Base-by-base conservation (phyloP, 2,888 invertebrate species). In the Watsonalla binaria region DNA sequence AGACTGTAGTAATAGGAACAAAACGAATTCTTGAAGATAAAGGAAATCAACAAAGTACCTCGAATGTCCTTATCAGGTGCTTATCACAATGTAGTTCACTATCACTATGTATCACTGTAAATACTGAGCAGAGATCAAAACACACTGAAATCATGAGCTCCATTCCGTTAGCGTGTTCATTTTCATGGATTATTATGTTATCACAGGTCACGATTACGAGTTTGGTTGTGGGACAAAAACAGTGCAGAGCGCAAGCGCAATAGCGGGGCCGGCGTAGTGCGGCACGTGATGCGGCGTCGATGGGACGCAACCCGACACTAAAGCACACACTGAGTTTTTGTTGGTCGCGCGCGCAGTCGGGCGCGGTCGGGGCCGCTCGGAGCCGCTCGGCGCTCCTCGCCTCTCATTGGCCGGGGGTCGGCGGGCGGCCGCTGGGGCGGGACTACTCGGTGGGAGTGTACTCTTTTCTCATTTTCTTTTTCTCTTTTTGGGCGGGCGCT, bases 221-320 rank as follows among this genome's bases (percentile, higher is more conserved):
- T 60, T 55, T 54, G 52, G 45, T 47, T 49, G 49, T 49, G 15
- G 37, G 51, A 58, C 74, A 80, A 82, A 80, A 84, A 84, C 78
- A 79, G 82, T 85, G 72, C 76, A 67, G 70, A 82, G 90, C 88
- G 90, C 88, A 80, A 78, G 85, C 86, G 86, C 84, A 82, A 76
- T 74, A 66, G 67, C 69, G 67, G 67, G 66, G 62, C 64, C 65
- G 70, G 65, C 65, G 70, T 70, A 66, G 67, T 70, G 73, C 85
- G 76, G 68, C 76, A 86, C 87, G 83, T 84, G 90, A 85, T 86
- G 87, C 88, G 82, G 80, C 88, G 85, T 78, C 85, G 82, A 79
- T 90, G 90, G 91, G 90, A 90, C 90, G 89, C 91, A 81, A 90
- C 90, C 90, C 91, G 89, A 90, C 84, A 91, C 91, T 91, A 88